Conservation (phyloP, 2,113 vertebrate species). For the cattle (Bos taurus) region ARS-UCD2.0 NC_037330.1:48848501-48849000, state of each 20-base stretch:
- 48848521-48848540: background rate
- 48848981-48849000: background rate
- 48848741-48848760: background rate
- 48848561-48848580: background rate
- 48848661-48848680: background rate
- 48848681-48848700: background rate
- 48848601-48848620: background rate
- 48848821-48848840: background rate
- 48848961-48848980: background rate
- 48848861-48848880: background rate
- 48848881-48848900: accelerated
- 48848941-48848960: background rate
- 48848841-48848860: no score
- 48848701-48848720: background rate
- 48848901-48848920: background rate
- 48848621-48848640: background rate
- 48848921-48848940: background rate
- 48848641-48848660: background rate
- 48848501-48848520: background rate
- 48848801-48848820: background rate
- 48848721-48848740: background rate
- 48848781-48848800: background rate
- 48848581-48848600: background rate
- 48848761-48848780: background rate
- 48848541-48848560: background rate